Evolutionary conservation across 30 jellyfish, hydroid and myxozoan species (phyloP).

Genomic region (Aurelia coerulea): DNA sequence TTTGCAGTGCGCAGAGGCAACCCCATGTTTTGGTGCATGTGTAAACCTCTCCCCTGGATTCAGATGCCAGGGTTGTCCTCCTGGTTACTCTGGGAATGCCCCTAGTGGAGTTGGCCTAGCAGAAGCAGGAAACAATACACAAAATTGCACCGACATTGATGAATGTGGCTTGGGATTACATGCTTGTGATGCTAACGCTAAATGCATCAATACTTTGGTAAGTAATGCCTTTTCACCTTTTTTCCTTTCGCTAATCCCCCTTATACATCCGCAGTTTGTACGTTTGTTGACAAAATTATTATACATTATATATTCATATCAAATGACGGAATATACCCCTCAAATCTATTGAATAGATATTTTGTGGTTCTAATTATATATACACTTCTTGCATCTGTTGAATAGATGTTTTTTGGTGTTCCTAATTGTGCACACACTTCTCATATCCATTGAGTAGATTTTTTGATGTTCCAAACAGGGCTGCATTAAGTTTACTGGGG

Average conservation of each 20-base stretch:
- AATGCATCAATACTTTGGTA: constrained; percentile 87
- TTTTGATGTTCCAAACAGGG: too few species aligned
- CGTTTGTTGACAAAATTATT: neutral
- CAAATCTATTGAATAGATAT: too few species aligned
- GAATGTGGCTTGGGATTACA: constrained; percentile 77
- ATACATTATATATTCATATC: too few species aligned
- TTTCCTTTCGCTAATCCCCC: neutral
- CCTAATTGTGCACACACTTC: too few species aligned
- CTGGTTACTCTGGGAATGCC: constrained; percentile 92
- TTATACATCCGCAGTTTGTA: neutral
- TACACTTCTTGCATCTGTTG: too few species aligned
- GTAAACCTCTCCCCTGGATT: constrained; percentile 92
- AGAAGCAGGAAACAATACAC: constrained; percentile 75
- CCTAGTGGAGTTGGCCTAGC: constrained; percentile 95
- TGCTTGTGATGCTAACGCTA: constrained; percentile 88
- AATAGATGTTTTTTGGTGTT: too few species aligned
- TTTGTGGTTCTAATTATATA: too few species aligned
- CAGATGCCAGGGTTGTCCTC: constrained; percentile 94
- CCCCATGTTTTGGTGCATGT: constrained; percentile 71
- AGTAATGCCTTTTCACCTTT: neutral
- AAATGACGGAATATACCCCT: too few species aligned
- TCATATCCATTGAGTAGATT: too few species aligned
- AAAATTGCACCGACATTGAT: constrained; percentile 82
- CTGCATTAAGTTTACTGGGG: too few species aligned
- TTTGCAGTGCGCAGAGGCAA: constrained; percentile 67